phyloP scores from a whole-genome alignment of 2,888 invertebrate species.

The Mylabris sibirica region DNA sequence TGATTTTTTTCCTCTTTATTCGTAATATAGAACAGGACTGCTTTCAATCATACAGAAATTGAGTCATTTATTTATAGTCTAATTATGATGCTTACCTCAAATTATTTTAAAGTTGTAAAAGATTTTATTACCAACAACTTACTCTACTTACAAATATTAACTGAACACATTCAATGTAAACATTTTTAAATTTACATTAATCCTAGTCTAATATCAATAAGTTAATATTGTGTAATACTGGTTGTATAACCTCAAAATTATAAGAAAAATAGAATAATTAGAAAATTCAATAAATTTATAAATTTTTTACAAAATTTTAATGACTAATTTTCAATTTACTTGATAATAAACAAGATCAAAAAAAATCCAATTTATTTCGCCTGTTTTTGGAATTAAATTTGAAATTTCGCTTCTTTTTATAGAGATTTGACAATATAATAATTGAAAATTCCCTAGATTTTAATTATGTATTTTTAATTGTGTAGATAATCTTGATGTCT shows the following conservation, averaged over 20 bases:
- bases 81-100: slow-evolving; percentile 9
- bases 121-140: background rate
- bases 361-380: background rate
- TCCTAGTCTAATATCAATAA: background rate
- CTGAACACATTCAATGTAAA: background rate
- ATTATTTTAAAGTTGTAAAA: background rate
- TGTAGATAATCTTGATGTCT: too few species aligned
- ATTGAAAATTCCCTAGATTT: background rate
- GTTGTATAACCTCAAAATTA: slow-evolving; percentile 16
- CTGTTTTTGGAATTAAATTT: background rate
- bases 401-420: background rate
- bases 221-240: background rate
- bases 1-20: background rate
- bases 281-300: background rate
- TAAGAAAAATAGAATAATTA: background rate
- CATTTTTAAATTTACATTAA: background rate
- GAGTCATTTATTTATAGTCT: slow-evolving; percentile 4
- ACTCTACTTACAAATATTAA: background rate
- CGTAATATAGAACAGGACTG: background rate
- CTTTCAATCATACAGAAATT: slow-evolving; percentile 6
- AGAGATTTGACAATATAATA: background rate
- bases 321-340: background rate
- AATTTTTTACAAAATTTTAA: background rate
- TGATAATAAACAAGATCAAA: background rate
- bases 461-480: too few species aligned